These are phyloP conservation scores for Zonitis immaculata DNA, from an alignment of 2,888 invertebrate genomes.

Conservation along the genomic window DNA sequence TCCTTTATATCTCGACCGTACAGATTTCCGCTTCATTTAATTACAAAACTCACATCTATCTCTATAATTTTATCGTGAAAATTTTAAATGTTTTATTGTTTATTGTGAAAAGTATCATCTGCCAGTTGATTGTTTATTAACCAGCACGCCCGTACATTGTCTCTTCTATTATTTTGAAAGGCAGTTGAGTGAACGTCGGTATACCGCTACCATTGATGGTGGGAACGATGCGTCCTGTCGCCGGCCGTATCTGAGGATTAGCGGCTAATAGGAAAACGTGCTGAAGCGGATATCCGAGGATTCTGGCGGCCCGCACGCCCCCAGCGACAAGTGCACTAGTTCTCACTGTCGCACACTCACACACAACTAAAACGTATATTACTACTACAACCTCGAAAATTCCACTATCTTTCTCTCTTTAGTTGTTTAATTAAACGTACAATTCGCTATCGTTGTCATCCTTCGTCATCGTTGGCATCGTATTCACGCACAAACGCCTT, in stretches of 20 bases:
- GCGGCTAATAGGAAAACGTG: constrained; percentile 46
- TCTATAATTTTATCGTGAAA: no score
- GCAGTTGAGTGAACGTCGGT: not conserved
- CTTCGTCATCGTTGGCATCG: constrained; percentile 4
- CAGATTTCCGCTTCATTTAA: not conserved
- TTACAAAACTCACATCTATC: no score
- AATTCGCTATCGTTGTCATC: not conserved
- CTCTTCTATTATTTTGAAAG: no score
- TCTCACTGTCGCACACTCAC: constrained; percentile 18
- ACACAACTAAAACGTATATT: no score
- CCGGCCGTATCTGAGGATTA: constrained; percentile 32
- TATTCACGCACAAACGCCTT: constrained; percentile 14
- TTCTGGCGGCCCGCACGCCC: constrained; percentile 41
- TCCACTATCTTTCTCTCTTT: not conserved
- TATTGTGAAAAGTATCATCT: no score
- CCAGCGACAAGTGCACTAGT: constrained; percentile 37
- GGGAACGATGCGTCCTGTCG: constrained; percentile 17
- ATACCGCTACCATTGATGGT: constrained; percentile 4
- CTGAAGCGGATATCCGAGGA: constrained; percentile 43
- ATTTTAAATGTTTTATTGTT: no score
- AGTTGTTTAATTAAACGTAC: no score
- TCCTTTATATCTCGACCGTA: not conserved
- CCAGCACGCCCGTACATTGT: no score
- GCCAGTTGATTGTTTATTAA: no score
- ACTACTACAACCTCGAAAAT: no score